Base-by-base conservation (phyloP, 2,113 vertebrate species). In the Ia io region DNA sequence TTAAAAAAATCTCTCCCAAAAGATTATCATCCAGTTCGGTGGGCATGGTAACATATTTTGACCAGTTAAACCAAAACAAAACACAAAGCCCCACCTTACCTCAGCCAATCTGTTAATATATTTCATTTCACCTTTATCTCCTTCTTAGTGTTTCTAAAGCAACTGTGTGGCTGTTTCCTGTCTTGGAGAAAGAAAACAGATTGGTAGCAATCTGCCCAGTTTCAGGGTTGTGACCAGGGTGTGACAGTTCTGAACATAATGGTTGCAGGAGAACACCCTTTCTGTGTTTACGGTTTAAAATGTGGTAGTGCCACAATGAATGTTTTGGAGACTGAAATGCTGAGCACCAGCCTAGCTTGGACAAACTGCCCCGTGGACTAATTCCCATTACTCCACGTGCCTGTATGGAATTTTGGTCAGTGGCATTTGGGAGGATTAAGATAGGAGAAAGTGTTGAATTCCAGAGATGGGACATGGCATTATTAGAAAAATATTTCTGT, bases 341-440 rank as follows among this genome's bases (percentile, higher is more conserved):
- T 65, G 76, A 25, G 40, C 28, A 2, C 70, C 23, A 65, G 37
- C 59, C 32, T 25, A 12, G 70, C 40, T 69, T 87, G 53, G 49
- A 63, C 30, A 47, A 12, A 44, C 65, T 71, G 37, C 5, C 30
- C 16, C 30, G 0, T 32, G 40, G 20, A 78, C 76, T 40, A 30
- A 80, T 63, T 82, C 40, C 74, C 78, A 20, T 84, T 65, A 49
- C 37, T 91, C 40, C 37, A 1, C 20, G 63, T 63, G 42, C 25
- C 67, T 63, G 25, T 32, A 8, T 92, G 82, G 76, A 56, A 73
- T 88, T 93, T 84, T 67, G 77, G 53, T 77, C 14, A 1, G 61
- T 85, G 53, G 77, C 69, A 93, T 92, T 97, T 90, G 71, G 49
- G 25, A 65, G 84, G 96, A 92, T 96, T 97, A 92, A 78, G 61